These are phyloP conservation scores for Strigamia maritima DNA, from an alignment of 2,888 invertebrate genomes.

Conservation along the genomic window DNA sequence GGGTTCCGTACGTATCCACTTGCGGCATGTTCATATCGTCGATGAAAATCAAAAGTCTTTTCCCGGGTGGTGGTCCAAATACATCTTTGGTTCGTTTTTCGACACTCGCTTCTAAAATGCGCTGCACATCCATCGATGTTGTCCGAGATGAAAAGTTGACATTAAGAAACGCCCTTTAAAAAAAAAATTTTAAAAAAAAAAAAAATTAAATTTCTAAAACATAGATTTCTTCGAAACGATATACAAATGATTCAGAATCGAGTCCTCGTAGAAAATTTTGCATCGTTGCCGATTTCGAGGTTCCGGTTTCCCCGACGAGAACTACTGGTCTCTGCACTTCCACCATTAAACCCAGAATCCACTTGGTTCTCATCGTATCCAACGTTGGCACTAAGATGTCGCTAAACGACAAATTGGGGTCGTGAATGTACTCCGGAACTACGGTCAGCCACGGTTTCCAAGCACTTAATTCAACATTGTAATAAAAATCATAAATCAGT, in stretches of 20 bases:
- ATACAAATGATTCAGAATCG: constrained; percentile 66
- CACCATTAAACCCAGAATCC: constrained; percentile 74
- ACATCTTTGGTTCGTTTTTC: constrained; percentile 87
- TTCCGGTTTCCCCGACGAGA: constrained; percentile 85
- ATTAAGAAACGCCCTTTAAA: no score
- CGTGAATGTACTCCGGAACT: constrained; percentile 72
- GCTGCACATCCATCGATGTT: constrained; percentile 83
- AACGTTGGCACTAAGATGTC: constrained; percentile 86
- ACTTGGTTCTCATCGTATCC: constrained; percentile 76
- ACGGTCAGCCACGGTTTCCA: constrained; percentile 86
- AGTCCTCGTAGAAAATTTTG: constrained; percentile 73
- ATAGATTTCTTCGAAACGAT: no score
- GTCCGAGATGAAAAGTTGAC: constrained; percentile 91
- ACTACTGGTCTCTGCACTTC: constrained; percentile 75
- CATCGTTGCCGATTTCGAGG: constrained; percentile 87
- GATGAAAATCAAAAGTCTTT: constrained; percentile 81
- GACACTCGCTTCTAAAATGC: constrained; percentile 78
- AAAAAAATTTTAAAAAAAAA: no score
- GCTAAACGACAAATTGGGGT: constrained; percentile 66
- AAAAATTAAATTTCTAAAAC: no score
- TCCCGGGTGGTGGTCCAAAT: constrained; percentile 85
- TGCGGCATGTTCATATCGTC: constrained; percentile 95
- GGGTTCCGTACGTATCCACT: constrained; percentile 80
- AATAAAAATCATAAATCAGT: constrained; percentile 76
- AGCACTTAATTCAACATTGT: constrained; percentile 62